A percentile compares a stretch with the other conserved stretches of the same genome.
Evolutionary conservation across 2,888 invertebrate species (phyloP).

Genomic region (Melanophora roralis): DNA sequence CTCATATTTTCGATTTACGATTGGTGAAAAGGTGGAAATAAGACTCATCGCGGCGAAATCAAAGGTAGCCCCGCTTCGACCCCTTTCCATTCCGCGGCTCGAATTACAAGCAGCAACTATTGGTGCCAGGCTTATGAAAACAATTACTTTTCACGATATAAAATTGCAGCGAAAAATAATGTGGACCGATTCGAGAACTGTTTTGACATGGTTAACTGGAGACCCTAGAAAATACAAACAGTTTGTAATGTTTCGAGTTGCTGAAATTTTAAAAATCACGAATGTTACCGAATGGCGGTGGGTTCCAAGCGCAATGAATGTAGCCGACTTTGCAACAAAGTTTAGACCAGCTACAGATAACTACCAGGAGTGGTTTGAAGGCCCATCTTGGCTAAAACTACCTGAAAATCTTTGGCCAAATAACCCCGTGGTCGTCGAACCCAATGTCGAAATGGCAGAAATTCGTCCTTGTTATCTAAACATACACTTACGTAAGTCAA

Average conservation of each 20-base stretch:
- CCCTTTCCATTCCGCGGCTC: constrained; percentile 19
- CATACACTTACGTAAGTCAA: constrained; percentile 6
- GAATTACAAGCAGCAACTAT: constrained; percentile 28
- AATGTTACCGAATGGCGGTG: no score
- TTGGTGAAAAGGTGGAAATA: background rate
- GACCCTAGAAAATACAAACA: constrained; percentile 24
- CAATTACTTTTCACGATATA: background rate
- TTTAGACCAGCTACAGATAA: constrained; percentile 6
- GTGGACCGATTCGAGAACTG: constrained; percentile 35
- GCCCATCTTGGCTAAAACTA: constrained; percentile 34
- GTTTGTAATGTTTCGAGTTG: constrained; percentile 19
- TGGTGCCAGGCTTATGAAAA: constrained; percentile 18
- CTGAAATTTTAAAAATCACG: constrained; percentile 15
- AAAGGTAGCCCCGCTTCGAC: constrained; percentile 21
- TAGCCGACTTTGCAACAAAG: constrained; percentile 29
- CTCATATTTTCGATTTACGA: constrained; percentile 23
- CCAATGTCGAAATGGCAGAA: background rate
- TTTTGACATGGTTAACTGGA: constrained; percentile 4
- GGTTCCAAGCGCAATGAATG: no score
- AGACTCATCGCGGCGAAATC: constrained; percentile 15
- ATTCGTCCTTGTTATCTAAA: constrained; percentile 18
- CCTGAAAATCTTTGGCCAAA: constrained; percentile 23
- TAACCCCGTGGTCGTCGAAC: background rate
- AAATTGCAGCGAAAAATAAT: background rate
- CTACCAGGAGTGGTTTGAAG: constrained; percentile 40